Base-by-base conservation (phyloP, 2,113 vertebrate species). In the Misgurnus mizolepis region DNA sequence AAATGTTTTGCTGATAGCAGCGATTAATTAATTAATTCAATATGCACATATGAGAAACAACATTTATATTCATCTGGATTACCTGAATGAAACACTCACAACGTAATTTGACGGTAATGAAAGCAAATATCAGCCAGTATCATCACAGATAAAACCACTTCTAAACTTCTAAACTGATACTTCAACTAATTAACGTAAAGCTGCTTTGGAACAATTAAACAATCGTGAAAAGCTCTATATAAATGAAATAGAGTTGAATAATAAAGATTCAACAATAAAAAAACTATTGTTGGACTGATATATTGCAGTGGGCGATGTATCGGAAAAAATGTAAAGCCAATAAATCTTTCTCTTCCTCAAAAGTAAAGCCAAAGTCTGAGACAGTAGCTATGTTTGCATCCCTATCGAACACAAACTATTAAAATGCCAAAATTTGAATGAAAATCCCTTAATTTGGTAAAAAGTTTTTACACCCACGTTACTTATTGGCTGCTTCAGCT, bases 61-160 rank as follows among this genome's bases (percentile, higher is more conserved):
- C 40, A 75, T 83, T 67, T 81, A 79, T 83, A 83, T 78, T 81
- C 43, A 85, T 83, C 76, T 72, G 64, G 76, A 81, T 72, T 81
- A 83, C 49, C 15, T 50, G 7, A 17, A 11, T 9, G 5, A 66
- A 4, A 17, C 64, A 2, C 14, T 34, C 6, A 39, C 1, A 12
- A 14, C 73, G 40, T 15, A 43, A 80, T 77, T 73, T 73, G 53
- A 5, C 4, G 11, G 50, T 12, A 53, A 12, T 53, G 77, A 79
- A 70, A 53, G 82, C 45, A 40, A 40, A 62, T 68, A 65, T 53
- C 34, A 77, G 73, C 74, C 78, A 78, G 39, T 41, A 18, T 74
- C 40, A 67, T 73, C n/a, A 27, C 18, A 70, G 62, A 53, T 68
- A 65, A 65, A 76, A 41, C 39, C 22, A 7, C 27, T 22, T 22